These are phyloP conservation scores for Itoplectis maculator DNA, from an alignment of 2,888 invertebrate genomes.

Conservation along the genomic window DNA sequence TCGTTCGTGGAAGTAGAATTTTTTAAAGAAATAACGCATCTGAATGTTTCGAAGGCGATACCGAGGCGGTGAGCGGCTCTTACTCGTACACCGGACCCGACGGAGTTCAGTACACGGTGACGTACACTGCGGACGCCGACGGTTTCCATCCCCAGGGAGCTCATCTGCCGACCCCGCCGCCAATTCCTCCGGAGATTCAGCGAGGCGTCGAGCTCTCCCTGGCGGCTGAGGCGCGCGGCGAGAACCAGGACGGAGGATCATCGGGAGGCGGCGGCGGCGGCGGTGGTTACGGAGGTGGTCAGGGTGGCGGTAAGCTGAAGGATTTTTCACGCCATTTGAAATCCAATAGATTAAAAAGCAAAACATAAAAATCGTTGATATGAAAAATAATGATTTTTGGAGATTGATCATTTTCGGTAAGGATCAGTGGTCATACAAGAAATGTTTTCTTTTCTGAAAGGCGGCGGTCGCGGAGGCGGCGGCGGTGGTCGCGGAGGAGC, in stretches of 20 bases:
- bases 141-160: constrained; percentile 80
- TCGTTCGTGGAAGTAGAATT: neutral
- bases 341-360: neutral
- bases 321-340: neutral
- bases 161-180: constrained; percentile 81
- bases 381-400: too few relatives aligned
- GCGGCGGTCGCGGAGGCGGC: constrained; percentile 68
- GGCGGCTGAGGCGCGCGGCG: constrained; percentile 81
- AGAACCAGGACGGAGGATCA: constrained; percentile 79
- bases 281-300: constrained; percentile 63
- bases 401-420: too few relatives aligned
- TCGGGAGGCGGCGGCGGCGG: constrained; percentile 71
- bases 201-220: constrained; percentile 79
- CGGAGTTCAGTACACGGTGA: constrained; percentile 78
- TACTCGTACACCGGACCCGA: constrained; percentile 81
- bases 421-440: too few relatives aligned
- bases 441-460: constrained; percentile 37
- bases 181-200: constrained; percentile 81
- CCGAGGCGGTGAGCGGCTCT: constrained; percentile 79
- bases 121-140: constrained; percentile 80
- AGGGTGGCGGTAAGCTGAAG: constrained; percentile 57
- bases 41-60: constrained; percentile 72
- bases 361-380: too few relatives aligned
- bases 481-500: constrained; percentile 62
- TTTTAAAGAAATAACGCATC: neutral